These are phyloP conservation scores for Drosophila helvetica DNA, from an alignment of 2,888 invertebrate species.

Conservation along the genomic window DNA sequence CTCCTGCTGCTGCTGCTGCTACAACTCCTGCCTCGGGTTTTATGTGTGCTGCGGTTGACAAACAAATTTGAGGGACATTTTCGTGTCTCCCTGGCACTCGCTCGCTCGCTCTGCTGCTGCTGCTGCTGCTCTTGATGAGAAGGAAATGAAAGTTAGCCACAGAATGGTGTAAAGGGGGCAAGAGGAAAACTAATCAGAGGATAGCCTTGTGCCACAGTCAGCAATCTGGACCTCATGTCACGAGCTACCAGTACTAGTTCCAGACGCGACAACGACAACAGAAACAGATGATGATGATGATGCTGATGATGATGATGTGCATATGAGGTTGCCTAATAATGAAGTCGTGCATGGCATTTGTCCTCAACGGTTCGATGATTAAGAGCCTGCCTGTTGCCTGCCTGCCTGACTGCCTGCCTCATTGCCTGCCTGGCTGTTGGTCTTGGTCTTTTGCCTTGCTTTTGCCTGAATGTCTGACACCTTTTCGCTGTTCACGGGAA, in stretches of 20 bases:
- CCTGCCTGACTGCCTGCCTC: neutral
- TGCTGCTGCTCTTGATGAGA: slow-evolving; percentile 40
- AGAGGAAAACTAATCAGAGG: slow-evolving; percentile 61
- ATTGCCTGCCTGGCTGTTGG: neutral
- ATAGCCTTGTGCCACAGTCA: slow-evolving; percentile 44
- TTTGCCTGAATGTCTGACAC: slow-evolving; percentile 60
- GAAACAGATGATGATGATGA: slow-evolving; percentile 7
- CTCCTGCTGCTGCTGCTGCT: neutral
- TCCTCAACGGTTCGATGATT: slow-evolving; percentile 60
- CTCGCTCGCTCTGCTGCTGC: neutral
- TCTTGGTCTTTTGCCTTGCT: slow-evolving; percentile 3
- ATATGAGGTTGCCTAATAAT: slow-evolving; percentile 73
- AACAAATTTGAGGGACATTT: slow-evolving; percentile 75
- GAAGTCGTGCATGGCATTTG: slow-evolving; percentile 76
- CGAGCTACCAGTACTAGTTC: slow-evolving; percentile 46
- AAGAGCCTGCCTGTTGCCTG: slow-evolving; percentile 41
- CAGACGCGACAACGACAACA: neutral
- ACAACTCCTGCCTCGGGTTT: neutral
- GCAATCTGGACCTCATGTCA: slow-evolving; percentile 58
- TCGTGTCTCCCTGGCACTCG: slow-evolving; percentile 12
- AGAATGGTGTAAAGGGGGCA: neutral
- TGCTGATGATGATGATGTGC: slow-evolving; percentile 59
- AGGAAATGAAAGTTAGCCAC: slow-evolving; percentile 64
- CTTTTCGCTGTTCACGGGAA: slow-evolving; percentile 55
- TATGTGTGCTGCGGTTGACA: slow-evolving; percentile 31